Evolutionary conservation across 2,888 invertebrate genomes (phyloP).

Genomic region (Ctena decussata): DNA sequence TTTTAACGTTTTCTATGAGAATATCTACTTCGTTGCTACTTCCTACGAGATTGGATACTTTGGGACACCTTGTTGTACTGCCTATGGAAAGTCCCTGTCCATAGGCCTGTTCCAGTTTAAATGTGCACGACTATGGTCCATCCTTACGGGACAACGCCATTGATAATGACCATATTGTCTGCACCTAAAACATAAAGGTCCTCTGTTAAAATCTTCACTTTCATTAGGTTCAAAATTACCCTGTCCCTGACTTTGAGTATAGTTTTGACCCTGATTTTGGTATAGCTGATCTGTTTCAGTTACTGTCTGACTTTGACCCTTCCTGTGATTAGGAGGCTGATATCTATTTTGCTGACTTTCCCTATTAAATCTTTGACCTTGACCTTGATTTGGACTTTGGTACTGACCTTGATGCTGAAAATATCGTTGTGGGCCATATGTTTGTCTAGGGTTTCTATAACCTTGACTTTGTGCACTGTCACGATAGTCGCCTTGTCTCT

Average conservation of each 20-base stretch:
- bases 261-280: no score
- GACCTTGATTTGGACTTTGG: no score
- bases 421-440: no score
- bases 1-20: not conserved
- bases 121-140: not conserved
- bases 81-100: not conserved
- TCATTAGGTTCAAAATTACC: not conserved
- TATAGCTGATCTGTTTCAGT: no score
- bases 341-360: no score
- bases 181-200: not conserved
- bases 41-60: slow-evolving; percentile 12
- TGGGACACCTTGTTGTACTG: not conserved
- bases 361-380: no score
- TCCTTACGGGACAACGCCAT: not conserved
- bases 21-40: slow-evolving; percentile 3
- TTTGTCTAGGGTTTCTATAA: no score
- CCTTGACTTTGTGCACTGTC: no score
- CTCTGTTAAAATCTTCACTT: not conserved
- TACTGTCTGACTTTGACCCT: no score
- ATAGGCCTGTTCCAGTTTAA: not conserved
- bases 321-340: no score
- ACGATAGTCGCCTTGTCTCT: no score
- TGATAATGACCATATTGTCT: not conserved
- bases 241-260: not conserved
- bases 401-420: no score